Evolutionary conservation across 2,888 invertebrate genomes (phyloP).

Genomic region (Drosophila gaucha): DNA sequence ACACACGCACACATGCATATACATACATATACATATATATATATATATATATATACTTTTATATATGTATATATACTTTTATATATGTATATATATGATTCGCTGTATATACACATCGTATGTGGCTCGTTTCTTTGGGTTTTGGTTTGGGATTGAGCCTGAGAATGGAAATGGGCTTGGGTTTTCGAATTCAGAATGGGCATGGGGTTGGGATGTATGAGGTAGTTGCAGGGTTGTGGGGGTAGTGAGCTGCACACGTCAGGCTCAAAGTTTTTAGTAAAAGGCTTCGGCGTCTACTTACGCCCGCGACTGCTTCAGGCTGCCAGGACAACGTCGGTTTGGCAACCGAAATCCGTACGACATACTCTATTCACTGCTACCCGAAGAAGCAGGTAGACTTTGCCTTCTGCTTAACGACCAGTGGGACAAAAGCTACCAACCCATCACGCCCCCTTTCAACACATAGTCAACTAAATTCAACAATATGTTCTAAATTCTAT

Average conservation of each 20-base stretch:
- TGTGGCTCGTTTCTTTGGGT: slow-evolving; percentile 27
- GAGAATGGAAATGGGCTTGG: slow-evolving; percentile 17
- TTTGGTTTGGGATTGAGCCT: slow-evolving; percentile 29
- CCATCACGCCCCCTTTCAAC: background rate
- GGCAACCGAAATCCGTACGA: slow-evolving; percentile 42
- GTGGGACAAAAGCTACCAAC: slow-evolving; percentile 25
- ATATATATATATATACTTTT: background rate
- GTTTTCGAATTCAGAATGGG: slow-evolving; percentile 5
- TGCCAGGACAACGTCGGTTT: slow-evolving; percentile 44
- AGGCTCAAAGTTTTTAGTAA: slow-evolving; percentile 64
- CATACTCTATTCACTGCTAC: slow-evolving; percentile 52
- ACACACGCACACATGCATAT: slow-evolving; percentile 29
- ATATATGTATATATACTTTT: slow-evolving; percentile 28
- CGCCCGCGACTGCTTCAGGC: slow-evolving; percentile 33
- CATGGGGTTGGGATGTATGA: slow-evolving; percentile 5
- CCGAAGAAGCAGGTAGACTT: slow-evolving; percentile 45
- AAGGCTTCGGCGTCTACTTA: slow-evolving; percentile 44
- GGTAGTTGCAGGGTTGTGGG: background rate
- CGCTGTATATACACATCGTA: slow-evolving; percentile 29
- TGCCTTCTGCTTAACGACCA: slow-evolving; percentile 67
- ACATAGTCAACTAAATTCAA: slow-evolving; percentile 13
- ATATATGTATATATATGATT: slow-evolving; percentile 3
- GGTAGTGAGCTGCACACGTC: slow-evolving; percentile 68
- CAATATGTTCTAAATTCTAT: slow-evolving; percentile 32
- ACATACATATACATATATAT: slow-evolving; percentile 2